These are phyloP conservation scores for Aporophyla lueneburgensis DNA, from an alignment of 2,888 invertebrate genomes.

Conservation along the genomic window DNA sequence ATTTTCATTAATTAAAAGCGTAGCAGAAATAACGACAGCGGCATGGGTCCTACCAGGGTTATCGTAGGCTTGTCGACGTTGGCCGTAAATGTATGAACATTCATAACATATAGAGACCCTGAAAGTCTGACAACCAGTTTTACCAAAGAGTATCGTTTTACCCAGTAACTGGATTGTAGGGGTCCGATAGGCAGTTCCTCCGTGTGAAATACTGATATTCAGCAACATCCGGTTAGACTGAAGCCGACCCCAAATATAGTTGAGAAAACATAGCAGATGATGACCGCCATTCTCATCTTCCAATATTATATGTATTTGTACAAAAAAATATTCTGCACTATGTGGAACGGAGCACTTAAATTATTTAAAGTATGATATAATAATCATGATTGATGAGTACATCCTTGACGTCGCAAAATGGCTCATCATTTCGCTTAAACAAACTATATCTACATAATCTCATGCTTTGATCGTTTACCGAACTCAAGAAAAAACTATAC, in stretches of 20 bases:
- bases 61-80: too few relatives aligned
- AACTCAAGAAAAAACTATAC: slow-evolving; percentile 20
- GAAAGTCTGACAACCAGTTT: too few relatives aligned
- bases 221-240: too few relatives aligned
- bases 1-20: background rate
- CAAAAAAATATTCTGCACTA: background rate
- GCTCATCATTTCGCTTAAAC: slow-evolving; percentile 33
- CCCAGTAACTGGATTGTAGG: too few relatives aligned
- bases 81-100: too few relatives aligned
- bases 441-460: slow-evolving; percentile 35
- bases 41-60: too few relatives aligned
- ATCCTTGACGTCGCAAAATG: slow-evolving; percentile 45
- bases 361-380: slow-evolving; percentile 29
- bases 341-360: slow-evolving; percentile 20
- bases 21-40: background rate
- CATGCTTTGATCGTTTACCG: slow-evolving; percentile 16
- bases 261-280: too few relatives aligned
- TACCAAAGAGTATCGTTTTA: too few relatives aligned
- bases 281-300: background rate
- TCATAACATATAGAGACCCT: too few relatives aligned
- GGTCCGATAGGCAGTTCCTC: too few relatives aligned
- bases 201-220: too few relatives aligned
- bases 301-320: background rate
- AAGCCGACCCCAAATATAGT: too few relatives aligned
- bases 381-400: slow-evolving; percentile 52